A percentile compares a stretch with the other conserved stretches of the same genome.
Evolutionary conservation across 2,797 vertebrate species (phyloP).

Genomic region (Oophaga sylvatica): DNA sequence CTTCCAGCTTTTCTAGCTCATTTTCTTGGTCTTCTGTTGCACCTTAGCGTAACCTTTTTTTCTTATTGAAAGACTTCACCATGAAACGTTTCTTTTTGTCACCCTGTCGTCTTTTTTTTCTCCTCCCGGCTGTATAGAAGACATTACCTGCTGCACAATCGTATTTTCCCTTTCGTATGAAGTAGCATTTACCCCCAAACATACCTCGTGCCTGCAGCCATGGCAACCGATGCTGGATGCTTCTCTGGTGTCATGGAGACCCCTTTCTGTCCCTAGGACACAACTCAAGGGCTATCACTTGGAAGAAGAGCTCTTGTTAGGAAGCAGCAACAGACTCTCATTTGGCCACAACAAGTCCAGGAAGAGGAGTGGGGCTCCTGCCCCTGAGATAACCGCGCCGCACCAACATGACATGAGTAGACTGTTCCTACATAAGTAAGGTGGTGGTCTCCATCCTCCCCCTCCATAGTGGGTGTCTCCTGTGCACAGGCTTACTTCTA

Average conservation of each 20-base stretch:
- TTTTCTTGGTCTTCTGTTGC: not conserved
- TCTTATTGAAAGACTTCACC: not conserved
- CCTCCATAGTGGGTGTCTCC: too few species aligned
- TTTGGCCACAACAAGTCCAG: not conserved
- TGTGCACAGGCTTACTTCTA: too few species aligned
- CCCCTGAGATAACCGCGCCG: too few species aligned
- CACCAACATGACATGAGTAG: too few species aligned
- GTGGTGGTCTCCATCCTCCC: too few species aligned
- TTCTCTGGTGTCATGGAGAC: slow-evolving; percentile 56
- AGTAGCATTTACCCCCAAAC: slow-evolving; percentile 41
- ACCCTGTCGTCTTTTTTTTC: not conserved
- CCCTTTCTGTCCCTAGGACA: slow-evolving; percentile 43
- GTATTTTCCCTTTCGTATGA: slow-evolving; percentile 24
- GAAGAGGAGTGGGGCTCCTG: not conserved
- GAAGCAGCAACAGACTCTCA: not conserved
- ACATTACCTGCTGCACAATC: slow-evolving; percentile 24
- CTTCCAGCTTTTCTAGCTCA: too few species aligned
- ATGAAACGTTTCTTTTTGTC: not conserved
- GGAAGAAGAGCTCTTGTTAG: slow-evolving; percentile 38
- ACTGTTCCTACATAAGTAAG: too few species aligned
- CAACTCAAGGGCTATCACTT: slow-evolving; percentile 55
- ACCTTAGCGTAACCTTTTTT: not conserved
- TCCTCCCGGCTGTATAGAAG: slow-evolving; percentile 3
- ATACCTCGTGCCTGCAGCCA: slow-evolving; percentile 42
- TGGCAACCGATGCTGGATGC: slow-evolving; percentile 50